Evolutionary conservation across 2,113 vertebrate species (phyloP).

Genomic region (Channa argus): DNA sequence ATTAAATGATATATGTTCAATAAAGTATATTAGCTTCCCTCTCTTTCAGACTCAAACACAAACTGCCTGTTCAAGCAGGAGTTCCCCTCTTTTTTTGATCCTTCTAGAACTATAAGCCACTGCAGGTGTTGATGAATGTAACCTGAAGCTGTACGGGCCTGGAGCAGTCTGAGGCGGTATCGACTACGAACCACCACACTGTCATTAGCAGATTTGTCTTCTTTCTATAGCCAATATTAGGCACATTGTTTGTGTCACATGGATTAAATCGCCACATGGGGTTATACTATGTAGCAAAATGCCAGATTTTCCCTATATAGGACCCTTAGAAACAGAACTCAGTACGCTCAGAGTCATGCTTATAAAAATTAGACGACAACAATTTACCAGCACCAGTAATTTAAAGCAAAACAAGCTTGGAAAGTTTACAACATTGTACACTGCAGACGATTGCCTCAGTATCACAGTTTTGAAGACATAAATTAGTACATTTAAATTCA

Average conservation of each 20-base stretch:
- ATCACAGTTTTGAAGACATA: too few relatives aligned
- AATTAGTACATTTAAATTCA: too few relatives aligned
- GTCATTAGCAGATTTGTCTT: not conserved
- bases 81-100: constrained; percentile 53
- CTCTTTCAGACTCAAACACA: constrained; percentile 1
- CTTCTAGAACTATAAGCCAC: constrained; percentile 23
- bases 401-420: not conserved
- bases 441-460: too few relatives aligned
- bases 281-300: too few relatives aligned
- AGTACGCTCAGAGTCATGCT: too few relatives aligned
- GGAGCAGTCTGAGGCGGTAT: constrained; percentile 23
- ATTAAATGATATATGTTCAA: not conserved
- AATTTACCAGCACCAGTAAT: not conserved
- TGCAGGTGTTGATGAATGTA: constrained; percentile 57
- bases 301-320: too few relatives aligned
- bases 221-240: not conserved
- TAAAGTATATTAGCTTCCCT: not conserved
- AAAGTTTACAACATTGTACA: too few relatives aligned
- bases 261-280: too few relatives aligned
- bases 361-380: not conserved
- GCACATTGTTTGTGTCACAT: too few relatives aligned
- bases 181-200: not conserved
- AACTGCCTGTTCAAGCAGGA: constrained; percentile 6
- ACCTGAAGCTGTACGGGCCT: constrained; percentile 50
- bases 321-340: too few relatives aligned